Percentiles rank a stretch among this genome's conserved stretches.
These are phyloP conservation scores for Actinia equina DNA, from an alignment of 64 coral and sea anemone species.

Conservation along the genomic window DNA sequence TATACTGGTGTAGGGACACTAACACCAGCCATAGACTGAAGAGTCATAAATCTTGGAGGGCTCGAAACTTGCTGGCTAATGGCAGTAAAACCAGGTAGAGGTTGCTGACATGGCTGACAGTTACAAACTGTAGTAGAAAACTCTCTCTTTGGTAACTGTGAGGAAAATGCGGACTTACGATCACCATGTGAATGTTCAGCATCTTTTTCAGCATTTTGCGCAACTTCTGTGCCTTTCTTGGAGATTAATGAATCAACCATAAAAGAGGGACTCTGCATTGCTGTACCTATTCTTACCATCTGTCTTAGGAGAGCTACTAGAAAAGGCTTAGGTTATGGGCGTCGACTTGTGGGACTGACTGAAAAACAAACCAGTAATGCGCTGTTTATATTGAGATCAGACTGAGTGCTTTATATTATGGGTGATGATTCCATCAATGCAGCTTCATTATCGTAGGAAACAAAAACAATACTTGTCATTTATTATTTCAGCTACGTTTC, in stretches of 20 bases:
- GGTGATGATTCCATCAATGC: slow-evolving; percentile 36
- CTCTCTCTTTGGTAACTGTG: slow-evolving; percentile 48
- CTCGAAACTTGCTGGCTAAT: slow-evolving; percentile 40
- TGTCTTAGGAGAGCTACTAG: not conserved
- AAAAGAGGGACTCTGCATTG: slow-evolving; percentile 61
- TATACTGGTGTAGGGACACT: slow-evolving; percentile 40
- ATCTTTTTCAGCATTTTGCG: slow-evolving; percentile 33
- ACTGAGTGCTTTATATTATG: not conserved
- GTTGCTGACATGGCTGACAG: slow-evolving; percentile 61
- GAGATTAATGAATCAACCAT: slow-evolving; percentile 60
- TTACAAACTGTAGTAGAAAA: slow-evolving; percentile 48
- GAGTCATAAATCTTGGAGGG: slow-evolving; percentile 50
- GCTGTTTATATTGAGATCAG: slow-evolving; percentile 42
- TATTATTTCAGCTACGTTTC: slow-evolving; percentile 52
- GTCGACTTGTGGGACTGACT: not conserved
- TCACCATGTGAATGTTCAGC: slow-evolving; percentile 11
- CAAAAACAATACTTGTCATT: slow-evolving; percentile 52
- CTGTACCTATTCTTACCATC: not conserved
- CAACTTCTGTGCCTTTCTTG: slow-evolving; percentile 28
- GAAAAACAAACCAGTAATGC: slow-evolving; percentile 10
- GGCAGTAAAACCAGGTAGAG: slow-evolving; percentile 44
- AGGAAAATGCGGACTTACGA: slow-evolving; percentile 57
- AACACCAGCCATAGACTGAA: slow-evolving; percentile 60
- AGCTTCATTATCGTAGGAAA: slow-evolving; percentile 31
- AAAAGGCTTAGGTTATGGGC: slow-evolving; percentile 1